Evolutionary conservation across 2,888 invertebrate genomes (phyloP).

Genomic region (Lasioglossum oenotherae): DNA sequence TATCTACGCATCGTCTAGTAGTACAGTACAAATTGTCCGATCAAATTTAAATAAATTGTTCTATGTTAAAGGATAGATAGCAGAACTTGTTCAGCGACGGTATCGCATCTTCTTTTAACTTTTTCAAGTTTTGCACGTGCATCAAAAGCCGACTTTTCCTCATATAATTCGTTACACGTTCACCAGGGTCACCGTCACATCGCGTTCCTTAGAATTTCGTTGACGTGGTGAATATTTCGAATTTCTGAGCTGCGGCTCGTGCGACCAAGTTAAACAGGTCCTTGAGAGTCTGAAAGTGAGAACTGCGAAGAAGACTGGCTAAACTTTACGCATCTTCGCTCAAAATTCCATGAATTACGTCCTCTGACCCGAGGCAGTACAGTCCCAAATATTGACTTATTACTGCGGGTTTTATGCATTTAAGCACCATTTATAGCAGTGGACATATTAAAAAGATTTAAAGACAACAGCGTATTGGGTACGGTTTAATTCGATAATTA

Average conservation of each 20-base stretch:
- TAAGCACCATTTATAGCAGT: no score
- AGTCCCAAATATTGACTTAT: neutral
- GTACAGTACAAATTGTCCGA: no score
- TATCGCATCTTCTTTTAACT: neutral
- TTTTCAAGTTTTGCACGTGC: neutral
- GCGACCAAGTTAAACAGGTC: neutral
- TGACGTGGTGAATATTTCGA: constrained; percentile 29
- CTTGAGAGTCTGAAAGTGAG: constrained; percentile 10
- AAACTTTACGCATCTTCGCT: neutral
- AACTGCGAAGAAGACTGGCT: neutral
- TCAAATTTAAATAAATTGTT: no score
- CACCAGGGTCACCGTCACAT: neutral
- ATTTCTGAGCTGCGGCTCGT: neutral
- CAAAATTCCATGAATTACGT: neutral
- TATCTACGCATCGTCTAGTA: no score
- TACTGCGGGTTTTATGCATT: no score
- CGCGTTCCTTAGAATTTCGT: constrained; percentile 3
- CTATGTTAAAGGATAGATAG: no score
- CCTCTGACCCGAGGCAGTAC: neutral
- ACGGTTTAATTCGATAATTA: no score
- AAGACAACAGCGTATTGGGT: no score
- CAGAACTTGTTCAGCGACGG: no score
- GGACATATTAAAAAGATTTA: no score
- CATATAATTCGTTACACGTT: no score
- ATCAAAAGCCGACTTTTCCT: neutral